Evolutionary conservation across 1,140 invertebrate species (phyloP).

Genomic region (Forficula auricularia): DNA sequence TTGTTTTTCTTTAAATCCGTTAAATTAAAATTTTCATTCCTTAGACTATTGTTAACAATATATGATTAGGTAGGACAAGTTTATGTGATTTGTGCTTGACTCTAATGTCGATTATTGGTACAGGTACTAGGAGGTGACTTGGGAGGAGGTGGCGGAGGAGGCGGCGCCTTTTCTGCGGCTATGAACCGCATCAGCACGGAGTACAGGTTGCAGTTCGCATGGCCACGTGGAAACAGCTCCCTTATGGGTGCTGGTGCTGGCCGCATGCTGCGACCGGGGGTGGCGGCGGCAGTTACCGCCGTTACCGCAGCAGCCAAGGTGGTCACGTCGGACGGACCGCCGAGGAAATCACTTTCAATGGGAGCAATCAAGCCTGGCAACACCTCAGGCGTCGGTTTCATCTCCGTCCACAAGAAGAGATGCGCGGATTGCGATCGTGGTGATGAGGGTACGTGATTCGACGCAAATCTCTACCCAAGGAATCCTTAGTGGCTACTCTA

Average conservation of each 20-base stretch:
- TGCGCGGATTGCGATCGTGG: slow-evolving; percentile 26
- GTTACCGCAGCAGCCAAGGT: slow-evolving; percentile 2
- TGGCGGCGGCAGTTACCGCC: slow-evolving; percentile 23
- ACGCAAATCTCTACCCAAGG: too few species aligned
- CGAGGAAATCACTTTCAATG: slow-evolving; percentile 70
- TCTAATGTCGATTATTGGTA: too few species aligned
- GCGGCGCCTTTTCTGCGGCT: not conserved
- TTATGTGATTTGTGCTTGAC: too few species aligned
- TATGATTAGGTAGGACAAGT: too few species aligned
- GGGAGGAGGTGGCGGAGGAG: too few species aligned
- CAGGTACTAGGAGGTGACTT: too few species aligned
- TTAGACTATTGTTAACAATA: too few species aligned
- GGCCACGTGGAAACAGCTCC: slow-evolving; percentile 6
- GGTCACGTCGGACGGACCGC: slow-evolving; percentile 15
- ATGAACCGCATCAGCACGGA: slow-evolving; percentile 56
- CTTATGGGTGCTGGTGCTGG: not conserved
- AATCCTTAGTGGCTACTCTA: too few species aligned
- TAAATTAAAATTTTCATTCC: too few species aligned
- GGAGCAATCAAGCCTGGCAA: slow-evolving; percentile 54
- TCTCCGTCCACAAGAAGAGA: slow-evolving; percentile 45
- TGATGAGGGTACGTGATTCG: slow-evolving; percentile 21
- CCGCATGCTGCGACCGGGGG: slow-evolving; percentile 9
- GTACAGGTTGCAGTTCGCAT: slow-evolving; percentile 69
- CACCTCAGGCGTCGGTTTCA: slow-evolving; percentile 25
- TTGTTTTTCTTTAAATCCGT: too few species aligned